Base-by-base conservation (phyloP, 2,113 vertebrate species). In the Oreochromis spilurus region DNA sequence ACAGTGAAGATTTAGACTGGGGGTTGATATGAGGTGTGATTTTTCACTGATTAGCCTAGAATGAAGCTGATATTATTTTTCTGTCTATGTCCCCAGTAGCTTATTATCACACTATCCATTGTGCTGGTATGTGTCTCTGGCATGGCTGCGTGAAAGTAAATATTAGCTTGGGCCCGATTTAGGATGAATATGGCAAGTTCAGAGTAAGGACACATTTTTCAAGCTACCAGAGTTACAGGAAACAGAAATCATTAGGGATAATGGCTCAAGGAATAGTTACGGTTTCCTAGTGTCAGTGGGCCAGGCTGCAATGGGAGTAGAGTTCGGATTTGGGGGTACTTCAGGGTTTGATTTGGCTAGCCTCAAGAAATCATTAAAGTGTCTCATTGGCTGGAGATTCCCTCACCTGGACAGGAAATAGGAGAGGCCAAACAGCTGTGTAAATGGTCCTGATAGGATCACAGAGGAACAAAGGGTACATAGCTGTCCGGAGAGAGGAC, bases 351-450 rank as follows among this genome's bases (percentile, higher is more conserved):
- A 84, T 48, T 89, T 93, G 86, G 89, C 87, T 29, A 2, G 43
- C 13, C 2, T 78, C 36, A 83, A 81, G 12, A 38, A 84, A 58
- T 62, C 21, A 24, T 54, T 43, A 34, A 82, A 60, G 9, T 72
- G 38, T 87, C 34, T 62, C 43, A 38, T 43, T 45, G 81, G 83
- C 77, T 79, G 70, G 78, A 87, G 53, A 45, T 29, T 14, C 5
- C 77, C 26, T 85, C 79, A 93, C 91, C 92, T 93, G 90, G 81
- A 82, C 70, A 82, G 89, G 83, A 89, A 83, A 89, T 84, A 70
- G 40, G 34, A 81, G 43, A 82, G 58, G 82, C 17, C 65, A 53
- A 21, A 72, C 86, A 89, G 89, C 91, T 89, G 89, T 89, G 79
- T 84, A 90, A 85, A 91, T 82, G 83, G 55, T 38, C 24, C 62